phyloP scores from a whole-genome alignment of 2,888 invertebrate genomes.

The Trachelus troglodyta region DNA sequence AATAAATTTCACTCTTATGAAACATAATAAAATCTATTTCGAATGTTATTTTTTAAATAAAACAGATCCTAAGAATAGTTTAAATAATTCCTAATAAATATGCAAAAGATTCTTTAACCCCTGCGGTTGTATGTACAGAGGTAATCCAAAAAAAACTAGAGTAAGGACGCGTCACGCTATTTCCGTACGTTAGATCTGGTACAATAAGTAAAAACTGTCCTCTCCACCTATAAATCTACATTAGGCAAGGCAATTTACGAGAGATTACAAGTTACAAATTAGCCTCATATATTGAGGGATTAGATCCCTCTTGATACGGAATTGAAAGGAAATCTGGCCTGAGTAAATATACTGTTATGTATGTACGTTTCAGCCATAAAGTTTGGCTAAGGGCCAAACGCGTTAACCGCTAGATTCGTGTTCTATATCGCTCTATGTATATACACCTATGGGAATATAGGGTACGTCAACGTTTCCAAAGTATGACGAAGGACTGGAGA shows the following conservation, averaged over 20 bases:
- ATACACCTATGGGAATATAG: neutral
- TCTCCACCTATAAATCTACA: slow-evolving; percentile 42
- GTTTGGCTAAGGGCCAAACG: slow-evolving; percentile 9
- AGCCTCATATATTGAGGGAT: slow-evolving; percentile 58
- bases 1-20: neutral
- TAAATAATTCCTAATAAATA: neutral
- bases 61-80: neutral
- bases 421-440: neutral
- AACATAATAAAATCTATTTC: neutral
- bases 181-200: neutral
- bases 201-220: slow-evolving; percentile 4
- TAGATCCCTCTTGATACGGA: slow-evolving; percentile 34
- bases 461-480: slow-evolving; percentile 7
- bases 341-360: slow-evolving; percentile 35
- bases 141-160: neutral
- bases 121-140: neutral
- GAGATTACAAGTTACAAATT: slow-evolving; percentile 59
- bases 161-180: neutral
- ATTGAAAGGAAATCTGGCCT: slow-evolving; percentile 41
- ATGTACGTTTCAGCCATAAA: slow-evolving; percentile 4
- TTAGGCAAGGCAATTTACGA: slow-evolving; percentile 42
- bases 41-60: neutral
- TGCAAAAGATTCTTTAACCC: neutral
- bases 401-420: slow-evolving; percentile 3
- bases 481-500: neutral